A percentile compares a stretch with the other conserved stretches of the same genome.
These are phyloP conservation scores for Ciconia nigra DNA, from an alignment of 2,797 vertebrate genomes.

Conservation along the genomic window DNA sequence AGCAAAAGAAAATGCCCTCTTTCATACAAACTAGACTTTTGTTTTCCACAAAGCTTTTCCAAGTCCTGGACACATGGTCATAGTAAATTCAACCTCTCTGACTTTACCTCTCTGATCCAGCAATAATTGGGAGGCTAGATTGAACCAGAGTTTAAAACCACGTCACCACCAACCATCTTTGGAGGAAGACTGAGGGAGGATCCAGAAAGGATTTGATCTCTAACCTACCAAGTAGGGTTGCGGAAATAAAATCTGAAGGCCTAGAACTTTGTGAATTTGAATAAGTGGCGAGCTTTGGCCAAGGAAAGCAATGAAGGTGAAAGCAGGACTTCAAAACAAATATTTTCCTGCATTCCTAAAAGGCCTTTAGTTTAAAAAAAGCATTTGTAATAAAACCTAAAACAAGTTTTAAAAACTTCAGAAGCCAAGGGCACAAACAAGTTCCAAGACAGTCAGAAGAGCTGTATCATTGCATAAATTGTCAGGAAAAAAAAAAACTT, in stretches of 20 bases:
- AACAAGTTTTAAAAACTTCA: slow-evolving; percentile 51
- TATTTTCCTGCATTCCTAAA: slow-evolving; percentile 69
- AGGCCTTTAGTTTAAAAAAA: slow-evolving; percentile 56
- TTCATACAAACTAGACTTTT: slow-evolving; percentile 46
- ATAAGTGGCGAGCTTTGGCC: slow-evolving; percentile 30
- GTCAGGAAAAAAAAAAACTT: background rate
- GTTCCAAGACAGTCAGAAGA: slow-evolving; percentile 45
- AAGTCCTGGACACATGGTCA: background rate
- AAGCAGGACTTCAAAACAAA: slow-evolving; percentile 68
- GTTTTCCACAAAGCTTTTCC: slow-evolving; percentile 28
- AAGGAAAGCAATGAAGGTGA: slow-evolving; percentile 61
- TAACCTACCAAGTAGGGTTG: slow-evolving; percentile 13
- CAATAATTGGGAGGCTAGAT: background rate
- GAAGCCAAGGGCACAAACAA: slow-evolving; percentile 39
- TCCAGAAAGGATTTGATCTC: slow-evolving; percentile 20
- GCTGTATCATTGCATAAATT: slow-evolving; percentile 4
- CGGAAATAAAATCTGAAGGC: slow-evolving; percentile 44
- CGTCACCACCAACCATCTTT: background rate
- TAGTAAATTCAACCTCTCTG: slow-evolving; percentile 8
- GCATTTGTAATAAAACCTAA: slow-evolving; percentile 61
- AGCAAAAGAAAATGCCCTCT: slow-evolving; percentile 42
- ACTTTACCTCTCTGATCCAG: background rate
- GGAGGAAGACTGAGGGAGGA: background rate
- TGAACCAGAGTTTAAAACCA: slow-evolving; percentile 4
- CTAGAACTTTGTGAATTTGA: slow-evolving; percentile 54